These are phyloP conservation scores for Ctena decussata DNA, from an alignment of 2,888 invertebrate species.

Conservation along the genomic window DNA sequence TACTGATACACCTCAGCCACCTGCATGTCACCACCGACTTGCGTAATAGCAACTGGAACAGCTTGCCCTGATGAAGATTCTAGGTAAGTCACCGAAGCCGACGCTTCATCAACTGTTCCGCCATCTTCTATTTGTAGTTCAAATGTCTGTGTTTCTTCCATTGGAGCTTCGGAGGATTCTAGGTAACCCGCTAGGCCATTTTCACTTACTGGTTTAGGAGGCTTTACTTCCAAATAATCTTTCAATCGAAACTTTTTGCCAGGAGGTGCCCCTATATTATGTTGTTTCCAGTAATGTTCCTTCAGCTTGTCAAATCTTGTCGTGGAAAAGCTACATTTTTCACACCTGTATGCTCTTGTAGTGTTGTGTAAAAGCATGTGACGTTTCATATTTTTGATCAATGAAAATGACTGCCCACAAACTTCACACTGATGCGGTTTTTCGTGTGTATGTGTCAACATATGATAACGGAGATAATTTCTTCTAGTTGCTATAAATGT, in stretches of 20 bases:
- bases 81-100: constrained; percentile 50
- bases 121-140: constrained; percentile 52
- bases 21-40: constrained; percentile 37
- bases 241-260: constrained; percentile 70
- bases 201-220: neutral
- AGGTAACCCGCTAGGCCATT: neutral
- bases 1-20: constrained; percentile 6
- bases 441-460: constrained; percentile 89
- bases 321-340: constrained; percentile 87
- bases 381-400: constrained; percentile 88
- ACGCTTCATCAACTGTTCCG: constrained; percentile 5
- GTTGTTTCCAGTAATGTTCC: constrained; percentile 87
- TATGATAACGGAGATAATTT: constrained; percentile 89
- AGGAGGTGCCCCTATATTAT: constrained; percentile 81
- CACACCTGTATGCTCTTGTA: constrained; percentile 85
- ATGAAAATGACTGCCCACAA: constrained; percentile 89
- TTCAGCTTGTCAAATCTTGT: constrained; percentile 89
- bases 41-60: constrained; percentile 57
- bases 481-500: constrained; percentile 87
- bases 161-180: constrained; percentile 12
- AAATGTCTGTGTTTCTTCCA: constrained; percentile 50
- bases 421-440: constrained; percentile 89
- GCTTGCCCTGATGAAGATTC: constrained; percentile 47
- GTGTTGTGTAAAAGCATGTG: constrained; percentile 86
- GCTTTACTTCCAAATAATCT: constrained; percentile 46